Evolutionary conservation across 2,888 invertebrate genomes (phyloP).

Genomic region (Liposcelis brunnea): DNA sequence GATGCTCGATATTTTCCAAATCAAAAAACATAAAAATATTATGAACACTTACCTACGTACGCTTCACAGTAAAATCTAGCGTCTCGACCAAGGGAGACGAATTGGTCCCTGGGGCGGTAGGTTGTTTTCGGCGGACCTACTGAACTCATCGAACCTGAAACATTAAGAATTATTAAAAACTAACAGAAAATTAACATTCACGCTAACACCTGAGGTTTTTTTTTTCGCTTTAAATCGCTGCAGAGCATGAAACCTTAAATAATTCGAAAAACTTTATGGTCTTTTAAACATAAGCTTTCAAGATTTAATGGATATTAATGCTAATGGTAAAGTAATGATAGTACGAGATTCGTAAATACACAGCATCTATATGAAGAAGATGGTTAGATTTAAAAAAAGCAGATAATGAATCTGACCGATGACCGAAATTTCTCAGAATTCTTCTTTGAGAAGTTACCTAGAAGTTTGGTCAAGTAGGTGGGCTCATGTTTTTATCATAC

Average conservation of each 20-base stretch:
- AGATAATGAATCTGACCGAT: too few species aligned
- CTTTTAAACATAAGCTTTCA: too few species aligned
- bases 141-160: constrained; percentile 23
- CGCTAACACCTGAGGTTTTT: too few species aligned
- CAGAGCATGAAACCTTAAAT: too few species aligned
- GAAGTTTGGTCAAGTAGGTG: too few species aligned
- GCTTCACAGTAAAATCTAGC: constrained; percentile 60
- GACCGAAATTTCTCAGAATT: neutral
- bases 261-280: too few species aligned
- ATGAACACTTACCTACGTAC: constrained; percentile 43
- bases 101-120: constrained; percentile 43
- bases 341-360: constrained; percentile 7
- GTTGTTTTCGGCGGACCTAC: constrained; percentile 35
- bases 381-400: too few species aligned
- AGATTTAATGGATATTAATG: too few species aligned
- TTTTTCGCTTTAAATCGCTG: too few species aligned
- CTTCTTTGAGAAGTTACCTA: neutral
- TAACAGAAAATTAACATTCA: neutral
- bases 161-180: constrained; percentile 6
- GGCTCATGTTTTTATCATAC: too few species aligned
- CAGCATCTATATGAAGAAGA: too few species aligned
- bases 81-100: constrained; percentile 41
- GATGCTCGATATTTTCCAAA: too few species aligned
- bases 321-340: constrained; percentile 5
- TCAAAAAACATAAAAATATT: constrained; percentile 9